Evolutionary conservation across 2,113 vertebrate species (phyloP).

Genomic region (Platycercus adscitus): DNA sequence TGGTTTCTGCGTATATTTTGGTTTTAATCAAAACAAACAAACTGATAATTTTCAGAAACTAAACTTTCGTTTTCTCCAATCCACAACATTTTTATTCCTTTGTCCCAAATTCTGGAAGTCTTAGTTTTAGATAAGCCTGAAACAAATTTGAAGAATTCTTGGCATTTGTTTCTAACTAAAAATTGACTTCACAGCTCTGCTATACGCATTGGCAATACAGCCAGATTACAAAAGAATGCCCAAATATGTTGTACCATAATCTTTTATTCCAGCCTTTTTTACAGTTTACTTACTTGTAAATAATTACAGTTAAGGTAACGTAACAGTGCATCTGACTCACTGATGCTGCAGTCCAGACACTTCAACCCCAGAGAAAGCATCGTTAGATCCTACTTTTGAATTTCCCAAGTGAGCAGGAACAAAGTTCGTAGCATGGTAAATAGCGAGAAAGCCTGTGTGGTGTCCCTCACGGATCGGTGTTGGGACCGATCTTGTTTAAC

Average conservation of each 20-base stretch:
- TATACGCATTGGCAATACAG: background rate
- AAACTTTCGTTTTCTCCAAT: background rate
- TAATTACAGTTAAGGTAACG: background rate
- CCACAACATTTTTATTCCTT: background rate
- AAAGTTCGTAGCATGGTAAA: background rate
- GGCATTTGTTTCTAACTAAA: background rate
- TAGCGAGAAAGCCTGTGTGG: background rate
- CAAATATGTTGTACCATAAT: background rate
- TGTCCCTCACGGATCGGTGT: no score
- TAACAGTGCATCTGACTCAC: background rate
- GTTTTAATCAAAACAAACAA: background rate
- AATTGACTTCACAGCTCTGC: background rate
- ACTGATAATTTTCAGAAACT: background rate
- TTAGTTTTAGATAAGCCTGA: background rate
- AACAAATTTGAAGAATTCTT: background rate
- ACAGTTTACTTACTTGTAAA: background rate
- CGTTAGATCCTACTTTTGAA: background rate
- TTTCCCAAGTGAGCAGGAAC: background rate
- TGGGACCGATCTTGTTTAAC: no score
- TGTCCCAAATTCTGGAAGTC: background rate
- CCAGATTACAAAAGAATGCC: background rate
- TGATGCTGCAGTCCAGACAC: background rate
- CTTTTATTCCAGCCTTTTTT: background rate
- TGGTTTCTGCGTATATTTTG: background rate
- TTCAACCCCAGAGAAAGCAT: background rate